Conservation (phyloP, 1,140 invertebrate genomes). For the Diuraphis noxia region DNA sequence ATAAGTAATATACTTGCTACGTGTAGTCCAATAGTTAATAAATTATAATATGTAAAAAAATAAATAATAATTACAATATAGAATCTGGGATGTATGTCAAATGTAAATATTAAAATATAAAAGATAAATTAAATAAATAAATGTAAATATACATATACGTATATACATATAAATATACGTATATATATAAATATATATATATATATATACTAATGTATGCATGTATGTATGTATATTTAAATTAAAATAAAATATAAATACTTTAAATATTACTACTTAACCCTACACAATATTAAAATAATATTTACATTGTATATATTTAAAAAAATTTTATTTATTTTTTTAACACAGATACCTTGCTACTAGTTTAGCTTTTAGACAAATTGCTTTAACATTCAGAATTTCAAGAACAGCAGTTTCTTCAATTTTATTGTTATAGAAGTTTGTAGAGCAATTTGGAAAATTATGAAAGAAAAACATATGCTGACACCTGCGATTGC, state of each 20-base stretch:
- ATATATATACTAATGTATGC: too few species aligned
- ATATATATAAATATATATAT: too few species aligned
- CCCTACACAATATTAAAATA: neutral
- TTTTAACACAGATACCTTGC: neutral
- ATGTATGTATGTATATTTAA: too few species aligned
- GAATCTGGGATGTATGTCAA: too few species aligned
- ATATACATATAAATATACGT: too few species aligned
- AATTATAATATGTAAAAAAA: neutral
- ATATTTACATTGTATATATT: neutral
- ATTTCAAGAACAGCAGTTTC: conserved; percentile 13
- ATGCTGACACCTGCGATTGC: neutral
- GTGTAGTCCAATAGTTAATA: neutral
- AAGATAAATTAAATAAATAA: too few species aligned
- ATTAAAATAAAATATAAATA: too few species aligned
- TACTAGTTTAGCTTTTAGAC: neutral
- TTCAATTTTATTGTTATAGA: neutral
- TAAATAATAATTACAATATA: too few species aligned
- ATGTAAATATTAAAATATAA: too few species aligned
- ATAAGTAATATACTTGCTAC: neutral
- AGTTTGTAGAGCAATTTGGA: conserved; percentile 23
- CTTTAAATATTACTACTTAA: too few species aligned
- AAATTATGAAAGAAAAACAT: neutral
- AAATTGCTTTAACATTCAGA: neutral
- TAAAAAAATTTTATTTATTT: neutral
- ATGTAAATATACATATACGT: too few species aligned